phyloP scores from a whole-genome alignment of 1,140 invertebrate species.

The Hylyphantes graminicola region DNA sequence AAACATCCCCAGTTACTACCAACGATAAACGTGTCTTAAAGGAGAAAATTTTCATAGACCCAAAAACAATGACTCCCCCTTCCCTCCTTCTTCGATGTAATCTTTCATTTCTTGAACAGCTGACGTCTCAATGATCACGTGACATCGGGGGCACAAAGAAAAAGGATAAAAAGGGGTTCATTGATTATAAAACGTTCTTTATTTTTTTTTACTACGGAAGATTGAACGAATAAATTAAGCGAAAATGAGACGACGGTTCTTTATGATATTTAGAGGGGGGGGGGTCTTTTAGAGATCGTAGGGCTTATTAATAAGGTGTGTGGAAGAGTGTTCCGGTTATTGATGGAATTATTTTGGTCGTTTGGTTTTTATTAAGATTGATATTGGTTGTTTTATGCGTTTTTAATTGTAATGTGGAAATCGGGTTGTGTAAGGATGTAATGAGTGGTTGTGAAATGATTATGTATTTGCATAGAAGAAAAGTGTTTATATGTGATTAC shows the following conservation, averaged over 20 bases:
- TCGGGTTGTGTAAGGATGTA: no score
- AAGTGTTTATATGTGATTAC: no score
- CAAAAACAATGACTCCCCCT: constrained; percentile 46
- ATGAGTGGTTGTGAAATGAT: no score
- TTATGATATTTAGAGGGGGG: background rate
- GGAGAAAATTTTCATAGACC: background rate
- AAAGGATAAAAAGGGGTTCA: constrained; percentile 11
- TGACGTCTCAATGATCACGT: constrained; percentile 59
- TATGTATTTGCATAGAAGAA: no score
- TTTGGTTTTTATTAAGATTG: no score
- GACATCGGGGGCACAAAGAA: constrained; percentile 12
- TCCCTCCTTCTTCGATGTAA: constrained; percentile 22
- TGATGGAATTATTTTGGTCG: no score
- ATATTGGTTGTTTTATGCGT: no score
- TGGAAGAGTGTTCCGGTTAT: no score
- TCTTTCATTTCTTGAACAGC: constrained; percentile 56
- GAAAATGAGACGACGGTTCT: constrained; percentile 2
- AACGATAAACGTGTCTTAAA: constrained; percentile 50
- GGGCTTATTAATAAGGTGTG: no score
- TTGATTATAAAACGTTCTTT: constrained; percentile 43
- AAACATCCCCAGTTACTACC: no score
- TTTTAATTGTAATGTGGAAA: no score
- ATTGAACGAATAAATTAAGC: constrained; percentile 25
- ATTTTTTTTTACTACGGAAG: constrained; percentile 3
- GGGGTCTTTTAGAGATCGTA: constrained; percentile 3